Evolutionary conservation across 2,888 invertebrate genomes (phyloP).

Genomic region (Marasmarcha lunaedactyla): DNA sequence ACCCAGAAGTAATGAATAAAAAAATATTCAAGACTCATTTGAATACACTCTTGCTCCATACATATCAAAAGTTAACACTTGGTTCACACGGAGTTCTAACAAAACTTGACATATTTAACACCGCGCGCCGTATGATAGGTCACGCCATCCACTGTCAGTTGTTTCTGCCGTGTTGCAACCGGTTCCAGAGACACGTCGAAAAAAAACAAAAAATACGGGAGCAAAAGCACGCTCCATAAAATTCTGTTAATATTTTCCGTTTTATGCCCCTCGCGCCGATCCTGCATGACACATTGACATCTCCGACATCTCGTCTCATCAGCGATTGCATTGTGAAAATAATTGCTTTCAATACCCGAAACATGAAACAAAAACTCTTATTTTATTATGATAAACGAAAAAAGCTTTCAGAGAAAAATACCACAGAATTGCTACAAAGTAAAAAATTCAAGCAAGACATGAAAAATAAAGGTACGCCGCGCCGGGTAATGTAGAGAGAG

Average conservation of each 20-base stretch:
- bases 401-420: neutral
- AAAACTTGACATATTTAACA: no score
- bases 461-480: neutral
- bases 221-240: constrained; percentile 3
- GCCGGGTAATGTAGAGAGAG: neutral
- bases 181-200: constrained; percentile 16
- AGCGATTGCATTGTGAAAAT: neutral
- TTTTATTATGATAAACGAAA: neutral
- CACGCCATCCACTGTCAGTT: constrained; percentile 6
- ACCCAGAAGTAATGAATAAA: no score
- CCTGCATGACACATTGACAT: constrained; percentile 15
- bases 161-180: constrained; percentile 17
- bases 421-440: neutral
- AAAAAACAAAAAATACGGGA: constrained; percentile 6
- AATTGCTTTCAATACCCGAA: no score
- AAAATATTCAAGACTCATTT: no score
- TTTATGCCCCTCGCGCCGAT: constrained; percentile 1
- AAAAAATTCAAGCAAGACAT: neutral
- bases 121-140: constrained; percentile 3
- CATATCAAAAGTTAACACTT: no score
- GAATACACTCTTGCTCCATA: no score
- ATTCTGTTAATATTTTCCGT: constrained; percentile 4
- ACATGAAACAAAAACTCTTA: no score
- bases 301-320: constrained; percentile 4
- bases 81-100: no score